These are phyloP conservation scores for Ceratosolen solmsi DNA, from an alignment of 1,140 invertebrate genomes.

Conservation along the genomic window DNA sequence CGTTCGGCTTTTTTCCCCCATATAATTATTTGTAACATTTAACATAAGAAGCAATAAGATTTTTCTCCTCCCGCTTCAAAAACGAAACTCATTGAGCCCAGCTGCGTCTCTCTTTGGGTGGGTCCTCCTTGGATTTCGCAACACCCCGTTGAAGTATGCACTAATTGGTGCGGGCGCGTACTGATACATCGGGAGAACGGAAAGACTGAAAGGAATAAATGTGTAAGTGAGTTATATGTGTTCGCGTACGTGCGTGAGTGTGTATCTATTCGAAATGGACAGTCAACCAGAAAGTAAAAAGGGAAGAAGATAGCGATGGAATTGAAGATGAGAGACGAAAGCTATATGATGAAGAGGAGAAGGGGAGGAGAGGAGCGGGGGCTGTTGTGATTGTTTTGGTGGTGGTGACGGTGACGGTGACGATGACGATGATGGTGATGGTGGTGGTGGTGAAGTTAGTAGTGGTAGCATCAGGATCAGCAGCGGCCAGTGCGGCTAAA, in stretches of 20 bases:
- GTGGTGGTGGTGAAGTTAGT: constrained; percentile 35
- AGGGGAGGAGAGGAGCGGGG: constrained; percentile 20
- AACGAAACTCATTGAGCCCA: constrained; percentile 10
- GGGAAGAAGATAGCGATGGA: constrained; percentile 33
- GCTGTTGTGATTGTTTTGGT: not conserved
- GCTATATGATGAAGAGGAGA: constrained; percentile 27
- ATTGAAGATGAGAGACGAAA: constrained; percentile 47
- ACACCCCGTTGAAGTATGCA: constrained; percentile 66
- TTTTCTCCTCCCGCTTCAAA: constrained; percentile 8
- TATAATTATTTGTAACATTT: not conserved
- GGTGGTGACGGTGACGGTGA: constrained; percentile 17
- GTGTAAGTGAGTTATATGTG: not conserved
- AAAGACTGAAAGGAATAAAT: constrained; percentile 22
- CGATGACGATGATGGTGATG: not conserved
- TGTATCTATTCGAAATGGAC: constrained; percentile 41
- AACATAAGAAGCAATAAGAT: constrained; percentile 18
- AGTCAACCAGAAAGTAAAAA: constrained; percentile 39
- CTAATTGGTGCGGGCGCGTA: constrained; percentile 67
- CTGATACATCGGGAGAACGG: constrained; percentile 46
- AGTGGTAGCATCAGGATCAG: constrained; percentile 43
- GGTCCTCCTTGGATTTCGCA: constrained; percentile 12
- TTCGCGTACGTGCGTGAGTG: not conserved
- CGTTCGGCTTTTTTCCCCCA: not conserved
- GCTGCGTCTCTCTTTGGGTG: constrained; percentile 31
- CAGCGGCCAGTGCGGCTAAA: constrained; percentile 59